These are phyloP conservation scores for Luffia ferchaultella DNA, from an alignment of 2,888 invertebrate species.

Conservation along the genomic window DNA sequence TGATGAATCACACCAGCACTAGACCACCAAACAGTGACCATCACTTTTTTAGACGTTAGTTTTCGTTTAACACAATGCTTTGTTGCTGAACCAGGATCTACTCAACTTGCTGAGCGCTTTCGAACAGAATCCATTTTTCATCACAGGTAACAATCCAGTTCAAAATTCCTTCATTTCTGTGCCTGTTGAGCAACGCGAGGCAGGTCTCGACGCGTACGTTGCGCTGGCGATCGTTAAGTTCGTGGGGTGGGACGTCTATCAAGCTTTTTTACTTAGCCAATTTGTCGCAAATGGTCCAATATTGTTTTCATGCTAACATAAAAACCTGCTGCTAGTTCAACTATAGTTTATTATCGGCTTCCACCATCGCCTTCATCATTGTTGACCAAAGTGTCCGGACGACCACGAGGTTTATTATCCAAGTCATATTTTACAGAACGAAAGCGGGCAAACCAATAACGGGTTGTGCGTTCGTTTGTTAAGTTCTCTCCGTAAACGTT, in stretches of 20 bases:
- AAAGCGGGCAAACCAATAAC: too few species aligned
- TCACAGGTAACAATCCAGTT: conserved; percentile 6
- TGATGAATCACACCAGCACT: conserved; percentile 17
- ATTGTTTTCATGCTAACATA: conserved; percentile 7
- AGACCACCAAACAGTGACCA: conserved; percentile 15
- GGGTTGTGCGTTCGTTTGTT: too few species aligned
- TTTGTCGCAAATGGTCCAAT: conserved; percentile 8
- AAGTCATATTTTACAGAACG: too few species aligned
- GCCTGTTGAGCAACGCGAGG: conserved; percentile 7
- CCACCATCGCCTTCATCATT: too few species aligned
- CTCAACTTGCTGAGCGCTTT: conserved; percentile 10
- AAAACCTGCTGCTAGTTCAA: conserved; percentile 12
- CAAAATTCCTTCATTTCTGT: too few species aligned
- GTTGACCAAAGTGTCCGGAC: too few species aligned
- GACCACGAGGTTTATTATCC: too few species aligned
- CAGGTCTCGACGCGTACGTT: conserved; percentile 8
- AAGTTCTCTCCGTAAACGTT: too few species aligned
- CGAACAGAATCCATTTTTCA: conserved; percentile 10
- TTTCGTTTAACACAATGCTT: too few species aligned
- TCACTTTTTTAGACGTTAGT: conserved; percentile 13
- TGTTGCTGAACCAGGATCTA: conserved; percentile 9
- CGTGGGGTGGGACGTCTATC: too few species aligned
- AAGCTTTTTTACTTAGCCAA: conserved; percentile 9
- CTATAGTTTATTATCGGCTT: too few species aligned
- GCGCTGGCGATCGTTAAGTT: conserved; percentile 8